Conservation (phyloP, 1,140 invertebrate genomes). For the Portunus trituberculatus region DNA sequence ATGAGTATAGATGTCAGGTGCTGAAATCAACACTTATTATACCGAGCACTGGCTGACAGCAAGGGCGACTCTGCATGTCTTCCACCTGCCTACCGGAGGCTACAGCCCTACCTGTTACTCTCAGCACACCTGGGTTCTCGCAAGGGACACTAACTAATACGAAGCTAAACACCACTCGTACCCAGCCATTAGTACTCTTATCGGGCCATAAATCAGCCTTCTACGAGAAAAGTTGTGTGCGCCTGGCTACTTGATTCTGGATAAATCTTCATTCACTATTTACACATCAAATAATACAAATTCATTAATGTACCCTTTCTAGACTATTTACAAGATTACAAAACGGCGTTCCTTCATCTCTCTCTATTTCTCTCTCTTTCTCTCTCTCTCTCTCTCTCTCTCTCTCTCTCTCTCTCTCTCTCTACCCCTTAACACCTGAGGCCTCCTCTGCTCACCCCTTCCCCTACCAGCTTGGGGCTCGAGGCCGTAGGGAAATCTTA, state of each 20-base stretch:
- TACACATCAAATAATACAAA: neutral
- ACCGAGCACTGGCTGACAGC: too few species aligned
- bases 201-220: neutral
- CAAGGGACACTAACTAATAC: neutral
- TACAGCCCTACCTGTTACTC: neutral
- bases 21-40: too few species aligned
- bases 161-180: conserved; percentile 21
- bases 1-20: too few species aligned
- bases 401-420: neutral
- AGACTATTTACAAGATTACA: neutral
- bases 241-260: neutral
- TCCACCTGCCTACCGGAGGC: neutral
- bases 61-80: neutral
- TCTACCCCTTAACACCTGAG: neutral
- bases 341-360: neutral
- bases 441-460: neutral
- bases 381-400: neutral
- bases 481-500: neutral
- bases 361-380: neutral
- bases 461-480: neutral
- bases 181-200: conserved; percentile 20
- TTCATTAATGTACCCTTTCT: neutral
- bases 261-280: neutral
- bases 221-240: neutral
- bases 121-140: neutral